Percentiles rank a stretch among this genome's conserved stretches.
These are phyloP conservation scores for Scartelaos histophorus DNA, from an alignment of 2,113 vertebrate genomes.

Conservation along the genomic window DNA sequence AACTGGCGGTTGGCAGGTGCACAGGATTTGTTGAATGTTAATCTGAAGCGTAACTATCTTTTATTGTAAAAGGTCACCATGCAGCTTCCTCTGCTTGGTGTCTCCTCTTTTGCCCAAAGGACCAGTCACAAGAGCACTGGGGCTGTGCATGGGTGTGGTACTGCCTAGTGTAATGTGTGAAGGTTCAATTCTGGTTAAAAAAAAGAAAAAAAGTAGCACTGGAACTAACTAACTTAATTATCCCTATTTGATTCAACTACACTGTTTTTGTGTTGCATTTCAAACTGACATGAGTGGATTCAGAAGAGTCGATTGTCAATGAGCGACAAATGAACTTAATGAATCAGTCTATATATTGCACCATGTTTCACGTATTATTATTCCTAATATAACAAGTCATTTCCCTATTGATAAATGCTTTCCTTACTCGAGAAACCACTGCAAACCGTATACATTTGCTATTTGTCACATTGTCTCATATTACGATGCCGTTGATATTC, in stretches of 20 bases:
- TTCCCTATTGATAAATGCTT: conserved; percentile 8
- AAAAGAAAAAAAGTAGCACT: not conserved
- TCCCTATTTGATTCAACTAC: no score
- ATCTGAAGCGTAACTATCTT: conserved; percentile 7
- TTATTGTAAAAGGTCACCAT: conserved; percentile 3
- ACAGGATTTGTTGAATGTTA: conserved; percentile 8
- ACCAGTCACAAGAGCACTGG: not conserved
- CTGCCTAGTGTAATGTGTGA: not conserved
- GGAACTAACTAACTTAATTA: not conserved
- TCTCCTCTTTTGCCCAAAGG: conserved; percentile 1
- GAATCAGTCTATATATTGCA: conserved; percentile 15
- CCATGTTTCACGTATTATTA: conserved; percentile 15
- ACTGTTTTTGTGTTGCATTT: not conserved
- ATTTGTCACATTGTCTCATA: no score
- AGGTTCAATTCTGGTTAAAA: not conserved
- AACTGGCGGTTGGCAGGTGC: conserved; percentile 23
- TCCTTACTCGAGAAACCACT: no score
- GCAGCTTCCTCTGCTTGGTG: conserved; percentile 3
- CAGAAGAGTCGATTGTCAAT: not conserved
- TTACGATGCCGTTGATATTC: no score
- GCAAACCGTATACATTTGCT: no score
- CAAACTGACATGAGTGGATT: not conserved
- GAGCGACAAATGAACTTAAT: conserved; percentile 8
- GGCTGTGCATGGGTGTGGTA: not conserved
- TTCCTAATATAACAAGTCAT: conserved; percentile 16